These are phyloP conservation scores for Drosophila pseudotalamancana DNA, from an alignment of 2,888 invertebrate genomes.

Conservation along the genomic window DNA sequence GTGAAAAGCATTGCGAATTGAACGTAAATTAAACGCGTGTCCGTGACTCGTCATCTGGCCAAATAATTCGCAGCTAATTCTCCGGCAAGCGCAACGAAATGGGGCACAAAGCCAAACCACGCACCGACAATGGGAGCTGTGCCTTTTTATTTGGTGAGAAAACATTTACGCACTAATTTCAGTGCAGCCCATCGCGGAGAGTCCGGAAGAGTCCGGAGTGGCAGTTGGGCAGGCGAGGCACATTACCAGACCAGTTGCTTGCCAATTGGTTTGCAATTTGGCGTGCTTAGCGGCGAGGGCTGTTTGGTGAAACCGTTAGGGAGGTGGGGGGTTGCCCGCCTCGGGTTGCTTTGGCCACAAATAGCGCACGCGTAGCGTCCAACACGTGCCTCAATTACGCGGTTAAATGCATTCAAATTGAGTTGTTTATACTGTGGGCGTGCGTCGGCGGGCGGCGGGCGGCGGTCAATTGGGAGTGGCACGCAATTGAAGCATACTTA, in stretches of 20 bases:
- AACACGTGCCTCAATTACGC: conserved; percentile 84
- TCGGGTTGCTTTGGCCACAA: conserved; percentile 68
- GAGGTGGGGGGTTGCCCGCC: conserved; percentile 1
- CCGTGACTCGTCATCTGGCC: conserved; percentile 46
- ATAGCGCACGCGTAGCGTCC: conserved; percentile 78
- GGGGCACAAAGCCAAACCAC: conserved; percentile 63
- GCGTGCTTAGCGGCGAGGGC: conserved; percentile 53
- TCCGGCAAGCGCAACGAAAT: conserved; percentile 78
- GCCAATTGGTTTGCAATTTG: conserved; percentile 80
- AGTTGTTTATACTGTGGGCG: conserved; percentile 82
- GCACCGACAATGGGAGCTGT: conserved; percentile 18
- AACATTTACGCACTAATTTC: conserved; percentile 83
- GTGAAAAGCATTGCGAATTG: conserved; percentile 72
- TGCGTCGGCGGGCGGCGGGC: conserved; percentile 28
- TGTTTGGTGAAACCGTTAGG: neutral
- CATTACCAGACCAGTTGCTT: conserved; percentile 77
- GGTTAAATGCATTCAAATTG: conserved; percentile 84
- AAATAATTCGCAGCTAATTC: conserved; percentile 81
- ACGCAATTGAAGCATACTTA: conserved; percentile 39
- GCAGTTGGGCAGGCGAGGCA: conserved; percentile 34
- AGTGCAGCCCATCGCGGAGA: conserved; percentile 29
- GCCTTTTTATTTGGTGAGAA: conserved; percentile 83
- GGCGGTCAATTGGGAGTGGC: conserved; percentile 43
- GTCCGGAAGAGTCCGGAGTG: neutral
- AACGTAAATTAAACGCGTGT: conserved; percentile 66